Evolutionary conservation across 2,113 vertebrate genomes (phyloP), one percentile per base, ranked within the genome.

Genomic region (Microcebus jonahi): DNA sequence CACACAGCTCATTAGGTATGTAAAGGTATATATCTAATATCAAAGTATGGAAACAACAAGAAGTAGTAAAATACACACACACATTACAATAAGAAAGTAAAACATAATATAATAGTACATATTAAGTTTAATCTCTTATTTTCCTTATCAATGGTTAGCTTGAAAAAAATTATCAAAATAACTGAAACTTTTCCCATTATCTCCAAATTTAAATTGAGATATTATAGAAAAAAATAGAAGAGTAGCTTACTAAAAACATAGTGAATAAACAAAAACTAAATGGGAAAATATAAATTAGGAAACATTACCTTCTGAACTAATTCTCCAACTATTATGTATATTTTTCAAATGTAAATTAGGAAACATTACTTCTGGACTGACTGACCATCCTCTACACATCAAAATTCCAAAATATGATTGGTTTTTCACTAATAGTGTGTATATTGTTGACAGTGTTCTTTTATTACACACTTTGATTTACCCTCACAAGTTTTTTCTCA

Each of bases 101-200:
- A 93, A 84, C 42, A 45, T 21, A 80, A 27, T 70, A 45, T 21
- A 80, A 27, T 70, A 86, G 67, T 42, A 61, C 3, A 53, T 8
- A 79, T 61, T 70, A 89, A 87, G 65, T 81, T 94, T 81, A 84
- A 80, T 29, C 34, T 71, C 34, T 93, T 50, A 95, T 39, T 94
- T 97, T 71, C 25, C 73, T 86, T 57, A 39, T 25, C 45, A 63
- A 94, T 4, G 87, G 50, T 23, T 5, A 29, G 50, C 48, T 70
- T 93, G 25, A 45, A 95, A 95, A 96, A 75, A 23, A 61, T 86
- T 88, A 87, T 0, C 87, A 25, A 97, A 76, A 70, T 89, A 87
- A 87, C 9, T 89, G 29, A 53, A 96, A 25, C 27, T 84, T 89
- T 55, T 42, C 45, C 1, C 55, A 34, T 90, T 50, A 63, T n/a